Evolutionary conservation across 2,113 vertebrate genomes (phyloP), one percentile per base, ranked within the genome.

Genomic region (Machaerirhynchus nigripectus): DNA sequence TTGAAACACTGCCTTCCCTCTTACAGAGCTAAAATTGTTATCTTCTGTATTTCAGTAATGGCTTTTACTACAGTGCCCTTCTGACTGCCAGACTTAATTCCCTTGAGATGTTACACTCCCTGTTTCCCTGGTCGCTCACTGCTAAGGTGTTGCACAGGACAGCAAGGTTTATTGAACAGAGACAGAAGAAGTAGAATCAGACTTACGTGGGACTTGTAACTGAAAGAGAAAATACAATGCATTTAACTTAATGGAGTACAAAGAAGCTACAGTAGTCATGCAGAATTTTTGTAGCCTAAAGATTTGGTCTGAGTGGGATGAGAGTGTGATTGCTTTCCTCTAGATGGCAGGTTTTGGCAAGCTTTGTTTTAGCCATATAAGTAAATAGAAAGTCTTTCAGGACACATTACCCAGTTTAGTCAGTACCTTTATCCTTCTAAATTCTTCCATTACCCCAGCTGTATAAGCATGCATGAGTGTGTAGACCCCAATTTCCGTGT

Each of bases 321-420:
- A 67, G 21, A 87, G 3, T 78, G 47, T 35, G 53, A 53, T 57
- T 37, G 6, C 74, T 94, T 92, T 79, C 94, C 96, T 94, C 94
- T 97, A 96, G 94, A 77, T 96, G 94, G 94, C 96, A 95, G 90
- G 13, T 85, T 97, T 94, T 83, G 67, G 46, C 83, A 94, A 88
- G 70, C 23, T 93, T 92, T 95, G n/a, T 35, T 85, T 81, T 64
- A 70, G 57, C 12, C 0, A 1, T 49, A 3, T 9, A 53, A 57
- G n/a, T 57, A 83, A 94, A 71, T 14, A 84, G 5, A 30, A 24
- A 78, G 5, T 31, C 6, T 42, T 81, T 47, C 33, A 47, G 39
- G 30, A 60, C 35, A 78, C 67, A 76, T 87, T 82, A 40, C 5
- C 15, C 26, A 16, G 7, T 5, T 81, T 37, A 68, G n/a, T 9